Evolutionary conservation across 2,888 invertebrate species (phyloP).

Genomic region (Cheilosia vulpina): DNA sequence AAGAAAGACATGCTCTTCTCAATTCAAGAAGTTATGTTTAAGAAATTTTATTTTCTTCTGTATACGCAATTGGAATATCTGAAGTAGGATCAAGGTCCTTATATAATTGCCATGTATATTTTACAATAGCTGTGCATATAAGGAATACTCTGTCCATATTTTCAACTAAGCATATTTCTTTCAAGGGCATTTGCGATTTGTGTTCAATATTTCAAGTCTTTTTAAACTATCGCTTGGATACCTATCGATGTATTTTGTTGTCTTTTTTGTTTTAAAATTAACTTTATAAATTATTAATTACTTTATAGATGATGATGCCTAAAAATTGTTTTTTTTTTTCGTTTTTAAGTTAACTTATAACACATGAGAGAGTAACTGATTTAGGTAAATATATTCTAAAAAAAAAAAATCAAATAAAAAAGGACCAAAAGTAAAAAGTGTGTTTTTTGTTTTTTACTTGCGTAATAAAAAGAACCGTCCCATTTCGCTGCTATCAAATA

Average conservation of each 20-base stretch:
- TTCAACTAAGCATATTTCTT: slow-evolving; percentile 52
- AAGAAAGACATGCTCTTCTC: slow-evolving; percentile 46
- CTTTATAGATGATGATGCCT: slow-evolving; percentile 38
- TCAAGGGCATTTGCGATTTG: slow-evolving; percentile 66
- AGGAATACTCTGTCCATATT: slow-evolving; percentile 62
- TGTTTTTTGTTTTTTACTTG: background rate
- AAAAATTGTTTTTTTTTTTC: slow-evolving; percentile 12
- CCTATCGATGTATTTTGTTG: slow-evolving; percentile 52
- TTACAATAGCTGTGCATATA: slow-evolving; percentile 35
- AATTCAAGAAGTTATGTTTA: slow-evolving; percentile 37
- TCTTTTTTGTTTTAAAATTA: slow-evolving; percentile 10
- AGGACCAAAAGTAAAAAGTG: background rate
- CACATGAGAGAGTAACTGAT: slow-evolving; percentile 49
- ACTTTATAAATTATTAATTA: slow-evolving; percentile 46
- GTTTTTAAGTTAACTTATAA: slow-evolving; percentile 49
- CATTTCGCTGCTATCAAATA: too few species aligned
- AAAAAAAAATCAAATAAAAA: background rate
- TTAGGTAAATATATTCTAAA: slow-evolving; percentile 59
- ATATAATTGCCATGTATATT: slow-evolving; percentile 34
- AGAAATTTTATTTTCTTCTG: slow-evolving; percentile 35
- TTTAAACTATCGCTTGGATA: slow-evolving; percentile 45
- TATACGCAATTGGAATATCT: slow-evolving; percentile 47
- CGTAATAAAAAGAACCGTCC: background rate
- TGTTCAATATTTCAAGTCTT: slow-evolving; percentile 34
- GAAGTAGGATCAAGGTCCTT: slow-evolving; percentile 69